Evolutionary conservation across 1,140 invertebrate genomes (phyloP).

Genomic region (Drosophila dunni): DNA sequence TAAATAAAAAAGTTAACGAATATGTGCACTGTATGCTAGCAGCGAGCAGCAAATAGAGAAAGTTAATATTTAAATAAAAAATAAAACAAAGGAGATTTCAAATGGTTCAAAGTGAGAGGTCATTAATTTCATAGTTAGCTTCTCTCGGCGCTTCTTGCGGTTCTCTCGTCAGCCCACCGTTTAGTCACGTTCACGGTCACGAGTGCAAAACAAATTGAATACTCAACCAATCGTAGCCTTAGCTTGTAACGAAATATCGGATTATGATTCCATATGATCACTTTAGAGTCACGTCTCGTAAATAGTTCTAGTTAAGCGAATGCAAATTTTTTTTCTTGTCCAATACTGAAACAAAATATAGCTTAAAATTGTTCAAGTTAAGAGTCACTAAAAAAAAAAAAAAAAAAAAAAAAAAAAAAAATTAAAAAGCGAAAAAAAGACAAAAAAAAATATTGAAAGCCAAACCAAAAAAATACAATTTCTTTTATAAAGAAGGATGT

Average conservation of each 20-base stretch:
- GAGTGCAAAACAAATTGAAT: neutral
- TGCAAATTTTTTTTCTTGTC: conserved; percentile 45
- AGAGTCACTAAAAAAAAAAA: conserved; percentile 11
- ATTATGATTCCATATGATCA: conserved; percentile 28
- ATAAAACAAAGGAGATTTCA: neutral
- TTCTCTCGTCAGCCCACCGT: neutral
- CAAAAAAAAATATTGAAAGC: conserved; percentile 17
- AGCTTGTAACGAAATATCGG: conserved; percentile 60
- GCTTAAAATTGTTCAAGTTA: conserved; percentile 45
- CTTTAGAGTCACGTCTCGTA: conserved; percentile 45
- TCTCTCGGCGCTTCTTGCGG: neutral
- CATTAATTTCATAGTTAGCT: neutral
- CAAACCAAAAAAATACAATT: conserved; percentile 13
- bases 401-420: conserved; percentile 2
- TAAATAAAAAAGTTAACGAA: too few species aligned
- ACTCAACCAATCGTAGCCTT: conserved; percentile 77
- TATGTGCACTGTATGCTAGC: too few species aligned
- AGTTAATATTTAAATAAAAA: neutral
- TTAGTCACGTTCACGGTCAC: neutral
- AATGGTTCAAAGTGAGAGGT: neutral
- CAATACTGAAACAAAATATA: conserved; percentile 30
- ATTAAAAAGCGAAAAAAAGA: neutral
- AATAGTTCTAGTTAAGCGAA: conserved; percentile 45
- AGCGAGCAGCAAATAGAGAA: too few species aligned
- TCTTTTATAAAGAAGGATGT: conserved; percentile 31